Percentiles rank a stretch among this genome's conserved stretches.
These are phyloP conservation scores for Myzus persicae DNA, from an alignment of 1,140 invertebrate genomes.

Conservation along the genomic window DNA sequence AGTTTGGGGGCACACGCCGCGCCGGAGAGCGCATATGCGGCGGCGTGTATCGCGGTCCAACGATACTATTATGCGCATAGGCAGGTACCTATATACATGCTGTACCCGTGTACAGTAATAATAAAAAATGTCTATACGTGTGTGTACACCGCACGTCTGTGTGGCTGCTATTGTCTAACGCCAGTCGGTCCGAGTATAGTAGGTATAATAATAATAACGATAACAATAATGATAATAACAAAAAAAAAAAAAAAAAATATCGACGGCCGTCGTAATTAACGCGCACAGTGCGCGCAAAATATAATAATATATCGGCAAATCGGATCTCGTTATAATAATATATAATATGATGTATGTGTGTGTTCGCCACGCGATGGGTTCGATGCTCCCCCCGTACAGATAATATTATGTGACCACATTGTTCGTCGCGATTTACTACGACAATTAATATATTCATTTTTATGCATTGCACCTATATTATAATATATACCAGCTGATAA, in stretches of 20 bases:
- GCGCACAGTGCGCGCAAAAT: slow-evolving; percentile 51
- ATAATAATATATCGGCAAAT: slow-evolving; percentile 36
- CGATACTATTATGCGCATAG: neutral
- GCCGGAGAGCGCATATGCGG: neutral
- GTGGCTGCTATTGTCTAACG: slow-evolving; percentile 5
- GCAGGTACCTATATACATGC: no score
- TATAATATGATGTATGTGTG: neutral
- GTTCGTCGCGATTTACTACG: neutral
- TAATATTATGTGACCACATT: neutral
- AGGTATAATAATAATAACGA: slow-evolving; percentile 38
- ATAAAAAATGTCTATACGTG: neutral
- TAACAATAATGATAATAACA: slow-evolving; percentile 33
- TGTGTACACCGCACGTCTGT: neutral
- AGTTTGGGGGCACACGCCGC: slow-evolving; percentile 38
- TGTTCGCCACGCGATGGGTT: neutral
- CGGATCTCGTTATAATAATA: slow-evolving; percentile 41
- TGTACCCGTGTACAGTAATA: neutral
- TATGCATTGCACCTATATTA: neutral
- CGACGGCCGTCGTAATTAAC: slow-evolving; percentile 46
- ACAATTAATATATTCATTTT: neutral
- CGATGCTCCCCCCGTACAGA: neutral
- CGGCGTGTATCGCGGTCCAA: neutral
- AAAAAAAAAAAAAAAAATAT: slow-evolving; percentile 21
- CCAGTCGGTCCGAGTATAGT: slow-evolving; percentile 25
- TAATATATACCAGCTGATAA: neutral